These are phyloP conservation scores for Stenichneumon culpator DNA, from an alignment of 2,888 invertebrate genomes.

Conservation along the genomic window DNA sequence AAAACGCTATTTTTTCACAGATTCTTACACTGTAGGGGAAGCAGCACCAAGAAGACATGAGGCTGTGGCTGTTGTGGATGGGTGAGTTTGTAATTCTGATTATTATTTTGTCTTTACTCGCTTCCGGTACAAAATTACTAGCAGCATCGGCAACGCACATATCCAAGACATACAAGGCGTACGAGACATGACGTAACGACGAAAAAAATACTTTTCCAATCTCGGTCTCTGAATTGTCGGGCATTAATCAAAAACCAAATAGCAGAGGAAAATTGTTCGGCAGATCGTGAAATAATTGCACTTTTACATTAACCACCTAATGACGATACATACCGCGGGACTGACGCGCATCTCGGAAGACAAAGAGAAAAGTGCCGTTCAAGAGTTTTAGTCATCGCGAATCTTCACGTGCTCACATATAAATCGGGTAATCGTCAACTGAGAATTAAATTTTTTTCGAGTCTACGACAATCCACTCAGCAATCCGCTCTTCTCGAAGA, in stretches of 20 bases:
- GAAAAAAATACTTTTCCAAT: background rate
- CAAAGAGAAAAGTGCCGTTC: slow-evolving; percentile 2
- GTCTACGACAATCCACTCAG: slow-evolving; percentile 31
- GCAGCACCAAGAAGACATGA: slow-evolving; percentile 79
- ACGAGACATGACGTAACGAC: background rate
- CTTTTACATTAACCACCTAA: slow-evolving; percentile 11
- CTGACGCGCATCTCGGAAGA: slow-evolving; percentile 2
- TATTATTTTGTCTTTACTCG: slow-evolving; percentile 24
- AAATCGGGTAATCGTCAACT: slow-evolving; percentile 23
- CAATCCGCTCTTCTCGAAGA: slow-evolving; percentile 6
- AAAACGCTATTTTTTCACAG: slow-evolving; percentile 47
- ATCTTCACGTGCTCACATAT: slow-evolving; percentile 24
- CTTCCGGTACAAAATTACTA: slow-evolving; percentile 22
- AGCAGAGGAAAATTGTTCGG: slow-evolving; percentile 42
- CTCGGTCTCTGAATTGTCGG: background rate
- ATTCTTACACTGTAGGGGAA: slow-evolving; percentile 73
- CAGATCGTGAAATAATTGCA: slow-evolving; percentile 65
- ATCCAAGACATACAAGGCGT: background rate
- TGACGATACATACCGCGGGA: slow-evolving; percentile 11
- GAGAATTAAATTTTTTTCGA: slow-evolving; percentile 31
- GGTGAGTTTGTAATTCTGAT: slow-evolving; percentile 74
- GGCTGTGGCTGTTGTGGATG: slow-evolving; percentile 81
- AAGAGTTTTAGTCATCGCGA: slow-evolving; percentile 15
- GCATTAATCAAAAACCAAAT: slow-evolving; percentile 10
- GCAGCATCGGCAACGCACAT: slow-evolving; percentile 7